Evolutionary conservation across 2,797 vertebrate species (phyloP), one percentile per base, ranked within the genome.

Genomic region (Notoglanidium macrostoma): DNA sequence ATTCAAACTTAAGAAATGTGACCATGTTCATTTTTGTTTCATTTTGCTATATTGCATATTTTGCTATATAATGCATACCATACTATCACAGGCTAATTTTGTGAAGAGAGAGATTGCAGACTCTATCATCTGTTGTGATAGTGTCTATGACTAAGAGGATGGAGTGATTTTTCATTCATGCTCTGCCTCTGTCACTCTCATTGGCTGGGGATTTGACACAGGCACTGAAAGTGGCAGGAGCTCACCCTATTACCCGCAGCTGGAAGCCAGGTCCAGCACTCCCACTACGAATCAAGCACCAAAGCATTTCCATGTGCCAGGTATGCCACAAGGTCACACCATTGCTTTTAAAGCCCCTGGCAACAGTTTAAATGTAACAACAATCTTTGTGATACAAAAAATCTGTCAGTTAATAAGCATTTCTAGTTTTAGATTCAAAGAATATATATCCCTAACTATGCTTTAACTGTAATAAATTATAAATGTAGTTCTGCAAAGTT

Each of bases 221-320:
- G 98, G 98, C 96, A 97, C 97, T 90, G 98, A 98, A 95, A 99
- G 98, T 92, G 98, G 98, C 95, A 97, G 97, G 95, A 99, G 97
- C 94, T 99, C 98, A 93, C 98, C 98, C 93, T 98, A 95, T 96
- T 98, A 98, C 95, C 97, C 97, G 95, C 98, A 98, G 94, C 96
- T 96, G 95, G 98, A 99, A 91, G 97, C 97, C 95, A 97, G 97
- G 92, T 96, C 97, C 94, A 97, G 96, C 94, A 98, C 97, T 92
- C 97, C 98, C 87, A 98, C 98, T 95, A 97, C 97, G 95, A 98
- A 96, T 96, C 98, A 99, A 96, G 97, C 97, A 86, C 98, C 98
- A 94, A 99, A 97, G 96, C 98, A 99, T 96, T 99, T 99, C 96
- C 98, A 99, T 96, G 97, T 99, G 92, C 98, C 98, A 98, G 98